Evolutionary conservation across 1,140 invertebrate genomes (phyloP).

Genomic region (Muscidifurax raptorellus): DNA sequence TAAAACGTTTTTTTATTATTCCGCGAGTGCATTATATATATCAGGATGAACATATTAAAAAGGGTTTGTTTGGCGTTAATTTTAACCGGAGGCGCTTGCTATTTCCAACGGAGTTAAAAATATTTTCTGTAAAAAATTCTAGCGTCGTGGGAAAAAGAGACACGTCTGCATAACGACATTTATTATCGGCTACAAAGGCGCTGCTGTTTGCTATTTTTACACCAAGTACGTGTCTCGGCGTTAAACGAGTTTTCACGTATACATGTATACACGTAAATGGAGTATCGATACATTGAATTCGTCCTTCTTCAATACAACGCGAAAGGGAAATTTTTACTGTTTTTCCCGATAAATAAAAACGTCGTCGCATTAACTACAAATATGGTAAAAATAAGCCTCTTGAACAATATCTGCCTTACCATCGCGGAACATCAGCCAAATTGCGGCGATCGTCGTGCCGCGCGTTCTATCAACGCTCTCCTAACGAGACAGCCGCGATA

Average conservation of each 20-base stretch:
- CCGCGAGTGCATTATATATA: too few species aligned
- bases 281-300: neutral
- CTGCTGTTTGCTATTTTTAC: constrained; percentile 7
- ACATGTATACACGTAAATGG: neutral
- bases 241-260: neutral
- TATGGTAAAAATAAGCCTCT: too few species aligned
- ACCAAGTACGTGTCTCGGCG: neutral
- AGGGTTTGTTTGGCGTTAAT: too few species aligned
- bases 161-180: neutral
- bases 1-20: too few species aligned
- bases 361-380: too few species aligned
- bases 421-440: neutral
- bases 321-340: too few species aligned
- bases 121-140: neutral
- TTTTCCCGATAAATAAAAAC: too few species aligned
- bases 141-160: neutral
- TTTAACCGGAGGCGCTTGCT: neutral
- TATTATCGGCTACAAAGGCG: neutral
- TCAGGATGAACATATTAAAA: neutral
- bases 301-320: neutral
- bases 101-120: neutral
- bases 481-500: neutral
- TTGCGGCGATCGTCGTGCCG: neutral
- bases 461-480: neutral
- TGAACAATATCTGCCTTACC: too few species aligned